These are phyloP conservation scores for Aspiorhynchus laticeps DNA, from an alignment of 2,113 vertebrate genomes.

Conservation along the genomic window DNA sequence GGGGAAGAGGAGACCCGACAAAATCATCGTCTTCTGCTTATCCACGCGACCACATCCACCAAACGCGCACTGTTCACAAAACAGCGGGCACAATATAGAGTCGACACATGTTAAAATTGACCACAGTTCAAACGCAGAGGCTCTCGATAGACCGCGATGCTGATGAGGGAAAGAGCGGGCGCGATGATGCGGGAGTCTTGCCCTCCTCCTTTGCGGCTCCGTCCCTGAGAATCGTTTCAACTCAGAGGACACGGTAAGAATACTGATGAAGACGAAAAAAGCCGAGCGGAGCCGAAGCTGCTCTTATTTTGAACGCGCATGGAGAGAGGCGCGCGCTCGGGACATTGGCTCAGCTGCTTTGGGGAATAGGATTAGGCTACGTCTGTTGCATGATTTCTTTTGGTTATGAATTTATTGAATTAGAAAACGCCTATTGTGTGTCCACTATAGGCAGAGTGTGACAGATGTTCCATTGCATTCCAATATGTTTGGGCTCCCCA, in stretches of 20 bases:
- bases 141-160: constrained; percentile 23
- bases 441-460: neutral
- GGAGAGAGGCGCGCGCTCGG: neutral
- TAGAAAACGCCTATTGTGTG: neutral
- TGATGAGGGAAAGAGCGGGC: constrained; percentile 50
- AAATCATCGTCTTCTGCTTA: constrained; percentile 86
- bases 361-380: neutral
- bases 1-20: constrained; percentile 81
- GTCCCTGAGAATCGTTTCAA: constrained; percentile 74
- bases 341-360: neutral
- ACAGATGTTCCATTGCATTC: neutral
- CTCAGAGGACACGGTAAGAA: constrained; percentile 75
- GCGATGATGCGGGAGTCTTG: constrained; percentile 67
- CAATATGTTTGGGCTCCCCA: neutral
- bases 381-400: neutral
- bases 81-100: constrained; percentile 51
- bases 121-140: neutral
- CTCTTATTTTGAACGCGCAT: neutral
- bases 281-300: constrained; percentile 43
- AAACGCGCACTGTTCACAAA: constrained; percentile 67
- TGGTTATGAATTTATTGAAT: neutral
- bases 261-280: constrained; percentile 62
- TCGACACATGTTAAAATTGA: constrained; percentile 43
- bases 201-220: constrained; percentile 68
- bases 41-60: constrained; percentile 80